Evolutionary conservation across 92 coral and sea anemone genomes (phyloP), one percentile per base, ranked within the genome.

Genomic region (Zoanthus gigantus): DNA sequence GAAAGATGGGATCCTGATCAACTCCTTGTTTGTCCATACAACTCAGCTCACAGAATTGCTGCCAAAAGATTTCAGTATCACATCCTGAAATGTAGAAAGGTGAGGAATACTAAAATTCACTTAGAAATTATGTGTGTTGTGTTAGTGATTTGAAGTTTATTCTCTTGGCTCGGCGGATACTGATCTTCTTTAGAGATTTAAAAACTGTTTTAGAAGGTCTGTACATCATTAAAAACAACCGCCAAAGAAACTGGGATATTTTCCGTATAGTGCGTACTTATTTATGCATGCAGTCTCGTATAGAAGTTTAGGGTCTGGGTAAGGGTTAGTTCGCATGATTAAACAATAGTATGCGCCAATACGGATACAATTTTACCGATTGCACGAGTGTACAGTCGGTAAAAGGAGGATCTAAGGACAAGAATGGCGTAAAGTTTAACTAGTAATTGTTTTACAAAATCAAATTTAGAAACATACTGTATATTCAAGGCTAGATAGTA

Each of bases 1-100:
- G 93, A 94, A 12, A 87, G 98, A 58, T 96, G 98, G 98, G 95
- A 94, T 18, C 98, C 98, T 10, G 96, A 94, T 4, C 88, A 83
- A 50, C 84, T 88, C 0, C 30, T 94, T 13, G 77, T 89, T 16
- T 96, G 98, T 78, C 98, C 98, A 0, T 96, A 75, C 83, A 91
- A 96, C 60, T 71, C 78, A 0, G 86, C 82, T 6, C 98, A 96
- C 74, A 79, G 74, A 13, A 89, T 96, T 4, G 82, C 84, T 17
- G 95, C 95, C 14, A 92, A 92, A 72, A 85, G 98, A 73, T 96
- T 91, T 74, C 96, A 93, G 72, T 83, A 90, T 48, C 98, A 96
- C 61, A 84, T 96, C 13, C 63, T 96, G 72, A 96, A 93, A 65
- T 96, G 98, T 79, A 54, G 98, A 29, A 81, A 89, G 93, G 96